Conservation (phyloP, 2,113 vertebrate genomes). For the Polypterus senegalus region DNA sequence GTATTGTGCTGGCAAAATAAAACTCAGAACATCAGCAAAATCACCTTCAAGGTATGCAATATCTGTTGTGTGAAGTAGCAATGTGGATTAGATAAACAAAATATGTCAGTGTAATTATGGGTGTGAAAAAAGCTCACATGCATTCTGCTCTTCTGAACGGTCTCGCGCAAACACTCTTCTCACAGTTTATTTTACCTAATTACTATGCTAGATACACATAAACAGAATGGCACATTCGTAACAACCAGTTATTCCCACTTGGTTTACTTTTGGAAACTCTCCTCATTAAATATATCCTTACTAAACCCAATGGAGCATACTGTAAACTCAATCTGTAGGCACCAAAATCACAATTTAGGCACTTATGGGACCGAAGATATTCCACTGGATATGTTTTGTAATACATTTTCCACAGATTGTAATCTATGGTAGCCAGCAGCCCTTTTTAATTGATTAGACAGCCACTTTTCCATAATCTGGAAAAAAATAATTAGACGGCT, state of each 20-base stretch:
- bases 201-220: conserved; percentile 15
- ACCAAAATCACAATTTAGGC: conserved; percentile 1
- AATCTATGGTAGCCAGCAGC: background rate
- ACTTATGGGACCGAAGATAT: background rate
- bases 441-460: background rate
- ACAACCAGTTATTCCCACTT: conserved; percentile 6
- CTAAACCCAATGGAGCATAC: conserved; percentile 1
- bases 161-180: conserved; percentile 14
- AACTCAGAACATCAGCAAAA: too few species aligned
- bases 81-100: conserved; percentile 21
- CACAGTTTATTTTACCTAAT: conserved; percentile 25
- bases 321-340: background rate
- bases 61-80: conserved; percentile 22
- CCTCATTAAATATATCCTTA: background rate
- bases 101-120: conserved; percentile 34
- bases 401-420: background rate
- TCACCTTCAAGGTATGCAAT: conserved; percentile 17
- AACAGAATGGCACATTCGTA: conserved; percentile 7
- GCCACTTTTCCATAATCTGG: background rate
- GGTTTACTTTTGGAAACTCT: conserved; percentile 8
- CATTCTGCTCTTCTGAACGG: conserved; percentile 14
- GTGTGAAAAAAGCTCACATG: conserved; percentile 28
- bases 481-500: too few species aligned
- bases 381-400: background rate
- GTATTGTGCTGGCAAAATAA: too few species aligned